Evolutionary conservation across 2,797 vertebrate species (phyloP).

Genomic region (Sebastes goodei): DNA sequence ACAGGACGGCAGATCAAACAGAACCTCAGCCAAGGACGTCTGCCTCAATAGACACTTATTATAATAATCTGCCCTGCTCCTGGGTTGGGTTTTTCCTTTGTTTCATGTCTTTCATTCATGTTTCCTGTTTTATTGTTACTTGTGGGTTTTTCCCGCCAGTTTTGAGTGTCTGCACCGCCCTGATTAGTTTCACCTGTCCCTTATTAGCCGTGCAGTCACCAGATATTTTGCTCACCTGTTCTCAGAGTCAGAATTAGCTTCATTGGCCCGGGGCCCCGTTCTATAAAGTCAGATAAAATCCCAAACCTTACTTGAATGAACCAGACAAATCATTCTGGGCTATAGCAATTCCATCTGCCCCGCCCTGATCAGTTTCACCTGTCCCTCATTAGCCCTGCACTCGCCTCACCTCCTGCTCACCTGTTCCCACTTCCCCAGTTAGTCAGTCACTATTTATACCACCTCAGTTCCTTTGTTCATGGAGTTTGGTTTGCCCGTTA

Average conservation of each 20-base stretch:
- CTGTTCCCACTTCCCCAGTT: no score
- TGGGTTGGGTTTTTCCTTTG: background rate
- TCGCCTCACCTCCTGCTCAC: no score
- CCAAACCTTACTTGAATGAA: no score
- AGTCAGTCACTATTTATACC: no score
- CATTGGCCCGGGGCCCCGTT: background rate
- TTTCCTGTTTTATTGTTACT: background rate
- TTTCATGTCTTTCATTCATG: background rate
- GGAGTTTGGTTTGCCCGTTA: no score
- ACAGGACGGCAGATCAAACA: conserved; percentile 51
- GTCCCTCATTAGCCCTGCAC: no score
- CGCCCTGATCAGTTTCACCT: no score
- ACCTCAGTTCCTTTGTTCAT: no score
- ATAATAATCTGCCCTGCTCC: background rate
- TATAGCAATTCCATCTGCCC: no score
- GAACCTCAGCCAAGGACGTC: conserved; percentile 51
- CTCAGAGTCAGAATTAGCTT: background rate
- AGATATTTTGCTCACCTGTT: background rate
- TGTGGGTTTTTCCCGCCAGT: background rate
- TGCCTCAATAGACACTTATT: background rate
- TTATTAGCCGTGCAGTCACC: background rate
- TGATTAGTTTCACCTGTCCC: background rate
- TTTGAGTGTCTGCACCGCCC: background rate
- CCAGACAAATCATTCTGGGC: no score
- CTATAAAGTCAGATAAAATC: no score